A percentile compares a stretch with the other conserved stretches of the same genome.
These are phyloP conservation scores for Acrocyrtus sp. DNA, from an alignment of 2,888 invertebrate genomes.

Conservation along the genomic window DNA sequence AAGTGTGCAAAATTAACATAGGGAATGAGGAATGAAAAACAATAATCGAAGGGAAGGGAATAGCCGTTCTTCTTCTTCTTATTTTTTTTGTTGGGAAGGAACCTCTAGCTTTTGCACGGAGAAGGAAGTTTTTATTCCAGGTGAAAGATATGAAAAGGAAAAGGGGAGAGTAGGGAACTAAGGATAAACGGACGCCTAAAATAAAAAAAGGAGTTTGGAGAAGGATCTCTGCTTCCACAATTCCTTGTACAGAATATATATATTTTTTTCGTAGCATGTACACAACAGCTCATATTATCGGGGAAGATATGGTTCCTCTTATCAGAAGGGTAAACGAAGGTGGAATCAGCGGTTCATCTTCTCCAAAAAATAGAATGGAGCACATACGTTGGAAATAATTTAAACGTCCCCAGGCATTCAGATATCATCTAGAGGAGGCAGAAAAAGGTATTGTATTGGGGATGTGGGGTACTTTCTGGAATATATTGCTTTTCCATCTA, in stretches of 20 bases:
- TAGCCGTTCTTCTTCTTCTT: too few relatives aligned
- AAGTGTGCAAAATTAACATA: too few relatives aligned
- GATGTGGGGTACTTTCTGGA: background rate
- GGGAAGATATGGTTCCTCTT: too few relatives aligned
- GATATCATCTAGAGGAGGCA: constrained; percentile 11
- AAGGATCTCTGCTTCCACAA: background rate
- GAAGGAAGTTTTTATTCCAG: too few relatives aligned
- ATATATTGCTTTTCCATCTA: background rate
- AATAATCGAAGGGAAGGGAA: too few relatives aligned
- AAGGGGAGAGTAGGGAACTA: background rate
- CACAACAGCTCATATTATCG: too few relatives aligned
- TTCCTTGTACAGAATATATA: too few relatives aligned
- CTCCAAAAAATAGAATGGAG: background rate
- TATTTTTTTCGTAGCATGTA: too few relatives aligned
- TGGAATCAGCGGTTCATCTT: background rate
- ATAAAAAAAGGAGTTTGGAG: background rate
- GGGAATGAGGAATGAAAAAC: too few relatives aligned
- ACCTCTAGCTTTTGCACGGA: too few relatives aligned
- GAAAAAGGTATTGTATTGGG: background rate
- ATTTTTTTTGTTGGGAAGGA: too few relatives aligned
- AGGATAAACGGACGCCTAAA: background rate
- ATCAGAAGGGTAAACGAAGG: too few relatives aligned
- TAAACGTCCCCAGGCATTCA: constrained; percentile 30
- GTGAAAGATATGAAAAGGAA: background rate
- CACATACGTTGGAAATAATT: constrained; percentile 36